phyloP scores from a whole-genome alignment of 1,140 invertebrate genomes.

The Leptonema lineaticorne region DNA sequence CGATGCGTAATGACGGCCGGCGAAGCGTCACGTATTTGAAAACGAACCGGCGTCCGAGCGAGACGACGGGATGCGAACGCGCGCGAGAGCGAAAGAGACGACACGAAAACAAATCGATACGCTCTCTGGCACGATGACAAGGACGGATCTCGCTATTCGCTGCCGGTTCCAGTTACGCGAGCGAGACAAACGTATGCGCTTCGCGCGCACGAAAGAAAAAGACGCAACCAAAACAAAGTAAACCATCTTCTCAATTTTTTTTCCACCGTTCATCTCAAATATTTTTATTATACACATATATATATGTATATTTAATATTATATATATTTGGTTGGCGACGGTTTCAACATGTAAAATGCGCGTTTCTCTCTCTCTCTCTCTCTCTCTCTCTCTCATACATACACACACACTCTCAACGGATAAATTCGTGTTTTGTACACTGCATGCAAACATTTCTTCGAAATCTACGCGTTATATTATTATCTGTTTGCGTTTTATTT shows the following conservation, averaged over 20 bases:
- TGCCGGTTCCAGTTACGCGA: conserved; percentile 4
- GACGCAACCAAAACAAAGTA: conserved; percentile 19
- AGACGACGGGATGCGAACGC: neutral
- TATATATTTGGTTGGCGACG: neutral
- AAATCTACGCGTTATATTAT: no score
- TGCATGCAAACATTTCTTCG: no score
- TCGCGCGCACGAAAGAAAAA: neutral
- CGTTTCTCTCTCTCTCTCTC: no score
- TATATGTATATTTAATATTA: no score
- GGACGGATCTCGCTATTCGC: conserved; percentile 1
- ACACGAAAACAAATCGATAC: conserved; percentile 42
- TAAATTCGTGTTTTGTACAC: no score
- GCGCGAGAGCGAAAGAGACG: conserved; percentile 33
- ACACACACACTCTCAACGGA: no score
- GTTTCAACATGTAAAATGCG: neutral
- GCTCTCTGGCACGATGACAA: neutral
- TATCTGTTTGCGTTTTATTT: no score
- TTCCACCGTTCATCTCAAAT: neutral
- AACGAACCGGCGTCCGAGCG: neutral
- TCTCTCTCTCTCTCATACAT: no score
- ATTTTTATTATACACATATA: no score
- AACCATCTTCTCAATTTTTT: neutral
- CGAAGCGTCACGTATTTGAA: neutral
- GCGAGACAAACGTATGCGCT: neutral
- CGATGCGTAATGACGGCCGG: conserved; percentile 7